Evolutionary conservation across 2,113 vertebrate genomes (phyloP).

Genomic region (Ciconia maguari): DNA sequence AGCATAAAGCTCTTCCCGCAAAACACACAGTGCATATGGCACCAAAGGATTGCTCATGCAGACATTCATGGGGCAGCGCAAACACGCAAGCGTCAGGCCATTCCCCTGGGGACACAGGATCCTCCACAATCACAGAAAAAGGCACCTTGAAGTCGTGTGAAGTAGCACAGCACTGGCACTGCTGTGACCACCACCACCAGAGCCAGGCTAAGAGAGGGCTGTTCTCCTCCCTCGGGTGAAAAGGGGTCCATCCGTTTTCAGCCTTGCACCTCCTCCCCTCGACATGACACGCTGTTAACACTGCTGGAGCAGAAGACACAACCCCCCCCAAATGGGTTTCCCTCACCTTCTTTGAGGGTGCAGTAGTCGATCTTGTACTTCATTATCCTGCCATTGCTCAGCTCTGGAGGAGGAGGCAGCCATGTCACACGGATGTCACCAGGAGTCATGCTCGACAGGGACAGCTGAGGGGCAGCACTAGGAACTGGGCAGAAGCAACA

Average conservation of each 20-base stretch:
- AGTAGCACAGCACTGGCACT: neutral
- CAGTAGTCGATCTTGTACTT: conserved; percentile 92
- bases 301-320: neutral
- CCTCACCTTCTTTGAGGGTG: conserved; percentile 86
- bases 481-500: conserved; percentile 80
- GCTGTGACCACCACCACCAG: neutral
- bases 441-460: conserved; percentile 87
- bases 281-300: neutral
- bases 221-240: neutral
- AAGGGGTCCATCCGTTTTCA: neutral
- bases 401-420: conserved; percentile 85
- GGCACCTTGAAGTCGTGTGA: accelerated
- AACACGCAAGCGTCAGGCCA: neutral
- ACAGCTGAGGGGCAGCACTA: conserved; percentile 87
- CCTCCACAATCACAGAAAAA: neutral
- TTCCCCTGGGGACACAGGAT: neutral
- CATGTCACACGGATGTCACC: conserved; percentile 90
- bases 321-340: accelerated
- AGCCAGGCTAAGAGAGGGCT: neutral
- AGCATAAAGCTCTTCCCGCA: neutral
- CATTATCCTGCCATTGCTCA: conserved; percentile 87
- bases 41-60: neutral
- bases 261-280: neutral
- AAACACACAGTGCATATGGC: neutral
- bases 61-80: neutral